Conservation (phyloP, 2,113 vertebrate genomes). For the Asarcornis scutulata region DNA sequence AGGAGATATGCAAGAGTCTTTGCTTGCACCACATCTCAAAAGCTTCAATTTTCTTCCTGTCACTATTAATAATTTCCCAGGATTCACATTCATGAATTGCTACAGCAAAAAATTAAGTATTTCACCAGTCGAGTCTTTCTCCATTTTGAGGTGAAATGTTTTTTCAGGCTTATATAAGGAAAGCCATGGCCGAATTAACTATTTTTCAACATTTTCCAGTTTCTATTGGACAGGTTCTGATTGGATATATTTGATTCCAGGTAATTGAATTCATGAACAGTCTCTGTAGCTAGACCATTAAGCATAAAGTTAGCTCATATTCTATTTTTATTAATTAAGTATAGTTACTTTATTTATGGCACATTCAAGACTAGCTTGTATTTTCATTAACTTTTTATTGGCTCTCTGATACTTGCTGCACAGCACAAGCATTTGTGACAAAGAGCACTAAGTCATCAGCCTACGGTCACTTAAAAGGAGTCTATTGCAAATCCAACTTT, state of each 20-base stretch:
- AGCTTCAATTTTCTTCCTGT: constrained; percentile 42
- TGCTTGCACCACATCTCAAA: background rate
- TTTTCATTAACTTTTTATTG: constrained; percentile 7
- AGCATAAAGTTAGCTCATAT: background rate
- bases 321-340: constrained; percentile 7
- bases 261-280: background rate
- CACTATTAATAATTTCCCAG: constrained; percentile 24
- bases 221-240: background rate
- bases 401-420: background rate
- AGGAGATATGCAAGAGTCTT: constrained; percentile 7
- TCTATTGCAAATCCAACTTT: background rate
- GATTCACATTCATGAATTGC: background rate
- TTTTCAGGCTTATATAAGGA: background rate
- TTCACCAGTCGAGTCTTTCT: background rate
- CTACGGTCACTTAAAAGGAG: background rate
- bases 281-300: background rate
- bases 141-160: background rate
- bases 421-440: background rate
- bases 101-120: background rate
- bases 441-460: background rate
- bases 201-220: background rate
- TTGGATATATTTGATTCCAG: background rate
- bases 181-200: background rate
- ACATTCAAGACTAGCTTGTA: background rate
- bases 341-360: background rate